These are phyloP conservation scores for Luscinia megarhynchos DNA, from an alignment of 2,797 vertebrate genomes.

Conservation along the genomic window DNA sequence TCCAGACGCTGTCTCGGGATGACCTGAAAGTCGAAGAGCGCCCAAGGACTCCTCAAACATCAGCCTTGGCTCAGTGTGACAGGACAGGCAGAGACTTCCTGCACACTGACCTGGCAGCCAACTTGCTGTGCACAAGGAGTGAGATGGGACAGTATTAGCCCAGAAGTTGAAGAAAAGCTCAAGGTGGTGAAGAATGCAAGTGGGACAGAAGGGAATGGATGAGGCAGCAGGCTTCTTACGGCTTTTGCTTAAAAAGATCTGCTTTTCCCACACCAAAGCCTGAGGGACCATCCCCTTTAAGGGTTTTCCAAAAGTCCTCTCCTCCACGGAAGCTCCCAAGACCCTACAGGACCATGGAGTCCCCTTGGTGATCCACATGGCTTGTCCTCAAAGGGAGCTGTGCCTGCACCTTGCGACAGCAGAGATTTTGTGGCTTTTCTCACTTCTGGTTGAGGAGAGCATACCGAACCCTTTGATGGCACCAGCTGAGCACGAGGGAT, in stretches of 20 bases:
- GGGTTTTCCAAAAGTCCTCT: neutral
- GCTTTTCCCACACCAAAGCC: neutral
- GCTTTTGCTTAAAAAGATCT: neutral
- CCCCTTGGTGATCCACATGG: neutral
- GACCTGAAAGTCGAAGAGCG: conserved; percentile 6
- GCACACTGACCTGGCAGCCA: neutral
- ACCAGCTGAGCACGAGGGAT: neutral
- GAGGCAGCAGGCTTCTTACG: neutral
- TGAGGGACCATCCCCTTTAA: neutral
- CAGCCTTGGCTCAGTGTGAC: neutral
- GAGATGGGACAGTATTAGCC: neutral
- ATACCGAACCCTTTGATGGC: neutral
- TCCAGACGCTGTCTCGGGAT: neutral
- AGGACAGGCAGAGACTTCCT: neutral
- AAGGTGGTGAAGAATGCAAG: neutral
- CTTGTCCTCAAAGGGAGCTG: neutral
- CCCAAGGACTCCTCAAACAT: conserved; percentile 10
- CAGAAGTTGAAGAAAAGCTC: neutral
- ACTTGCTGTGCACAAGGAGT: neutral
- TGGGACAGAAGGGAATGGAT: neutral
- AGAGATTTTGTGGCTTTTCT: neutral
- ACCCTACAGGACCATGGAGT: neutral
- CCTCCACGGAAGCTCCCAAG: neutral
- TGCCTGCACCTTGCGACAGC: accelerated
- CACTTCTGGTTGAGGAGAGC: neutral